Evolutionary conservation across 1,140 invertebrate species (phyloP), one percentile per base, ranked within the genome.

Genomic region (Bombus sibiricus): DNA sequence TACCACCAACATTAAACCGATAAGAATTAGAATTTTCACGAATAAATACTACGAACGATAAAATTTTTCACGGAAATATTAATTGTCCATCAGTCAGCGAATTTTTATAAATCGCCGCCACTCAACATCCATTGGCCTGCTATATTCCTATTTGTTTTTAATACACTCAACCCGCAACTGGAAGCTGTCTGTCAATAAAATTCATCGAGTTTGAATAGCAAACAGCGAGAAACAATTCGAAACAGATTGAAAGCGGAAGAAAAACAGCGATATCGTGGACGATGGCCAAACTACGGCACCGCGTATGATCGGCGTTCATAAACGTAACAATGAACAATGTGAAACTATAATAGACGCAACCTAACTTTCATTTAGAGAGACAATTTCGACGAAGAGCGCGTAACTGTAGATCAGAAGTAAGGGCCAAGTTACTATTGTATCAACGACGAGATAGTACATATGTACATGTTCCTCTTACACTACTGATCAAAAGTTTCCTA

Each of bases 301-400:
- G 12, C 37, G 66, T 84, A 79, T 72, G 75, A 79, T 84, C 3
- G 6, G 22, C n/a, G 13, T 1, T 25, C 68, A 79, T 84, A 47
- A 84, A 59, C 66, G 75, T 41, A 78, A 71, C 82, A 34, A 39
- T 25, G 77, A 39, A 62, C 39, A 80, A 73, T 80, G 53, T 32
- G 77, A 68, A 80, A 64, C 57, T 53, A 57, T 80, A 85, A 80
- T 85, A 39, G 68, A 80, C n/a, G 57, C 73, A 32, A 34, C 18
- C 76, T 68, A 39, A 80, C 34, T 59, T n/a, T 72, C 68, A 10
- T 64, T 84, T 72, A 47, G 25, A 53, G 53, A 64, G 77, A 80
- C 68, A 80, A 72, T 85, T 85, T 80, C 57, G 41, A 59, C 53
- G 68, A 41, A 13, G 39, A 79, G 41, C 64, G 37, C 25, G 68